Base-by-base conservation (phyloP, 1,140 invertebrate genomes). In the Bombus picipes region DNA sequence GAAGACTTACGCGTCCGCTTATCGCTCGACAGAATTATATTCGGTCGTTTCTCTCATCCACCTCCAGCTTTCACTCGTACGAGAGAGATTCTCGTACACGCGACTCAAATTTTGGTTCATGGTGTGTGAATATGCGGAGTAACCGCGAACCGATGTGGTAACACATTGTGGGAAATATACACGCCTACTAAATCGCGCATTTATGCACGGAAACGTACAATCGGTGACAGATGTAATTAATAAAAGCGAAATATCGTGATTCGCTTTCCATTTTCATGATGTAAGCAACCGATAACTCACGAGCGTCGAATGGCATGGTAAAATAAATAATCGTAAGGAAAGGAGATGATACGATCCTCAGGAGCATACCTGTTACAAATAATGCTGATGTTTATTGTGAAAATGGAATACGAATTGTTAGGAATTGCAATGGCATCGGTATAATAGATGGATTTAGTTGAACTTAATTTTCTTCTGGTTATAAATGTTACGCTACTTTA, bases 121-220 rank as follows among this genome's bases (percentile, higher is more conserved):
- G 37, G 59, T 81, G 77, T 59, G 83, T 75, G 84, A 85, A 85
- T 85, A 81, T 18, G 65, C 74, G 59, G 70, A 85, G 84, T 81
- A 75, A 85, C 84, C 84, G 71, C 84, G 84, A 70, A 85, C 84
- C 84, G 62, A 81, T 81, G 84, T 25, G 84, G 71, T 81, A 85
- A 41, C 84, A 81, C 79, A 81, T 85, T 85, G 84, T 59, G 84
- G 84, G 43, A 47, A 57, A 81, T 81, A 75, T 74, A 85, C 84
- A 81, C 59, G 59, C 41, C 47, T 47, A 66, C 70, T 81, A 68
- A 85, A 85, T 85, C 79, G 71, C 62, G 65, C 71, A 68, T 85
- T 85, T 74, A 85, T 75, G 79, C 79, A 25, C 12, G 34, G 71
- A 10, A 22, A 73, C 84, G 78, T 59, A n/a, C 79, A 71, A 85